These are phyloP conservation scores for Ceratosolen solmsi DNA, from an alignment of 1,140 invertebrate genomes.

Conservation along the genomic window DNA sequence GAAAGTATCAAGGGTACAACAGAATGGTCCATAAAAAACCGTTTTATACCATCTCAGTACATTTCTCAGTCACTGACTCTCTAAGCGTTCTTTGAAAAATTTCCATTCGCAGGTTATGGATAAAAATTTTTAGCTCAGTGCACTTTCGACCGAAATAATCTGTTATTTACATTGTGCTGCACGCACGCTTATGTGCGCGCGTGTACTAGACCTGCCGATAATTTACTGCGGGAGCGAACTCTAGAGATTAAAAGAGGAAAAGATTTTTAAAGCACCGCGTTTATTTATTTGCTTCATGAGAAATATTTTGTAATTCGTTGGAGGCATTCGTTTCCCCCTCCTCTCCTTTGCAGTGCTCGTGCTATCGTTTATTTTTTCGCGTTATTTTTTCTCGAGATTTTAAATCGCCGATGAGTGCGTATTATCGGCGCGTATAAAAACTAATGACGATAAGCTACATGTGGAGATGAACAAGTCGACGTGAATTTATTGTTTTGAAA, in stretches of 20 bases:
- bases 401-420: conserved; percentile 11
- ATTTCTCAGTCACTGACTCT: neutral
- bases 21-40: neutral
- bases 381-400: conserved; percentile 1
- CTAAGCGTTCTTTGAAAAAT: neutral
- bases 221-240: neutral
- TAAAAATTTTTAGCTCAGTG: neutral
- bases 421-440: conserved; percentile 11
- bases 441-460: neutral
- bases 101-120: neutral
- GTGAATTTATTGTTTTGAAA: neutral
- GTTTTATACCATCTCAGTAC: neutral
- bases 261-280: neutral
- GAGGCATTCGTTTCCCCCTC: neutral
- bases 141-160: neutral
- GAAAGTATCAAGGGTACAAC: neutral
- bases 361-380: neutral
- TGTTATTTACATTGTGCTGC: conserved; percentile 14
- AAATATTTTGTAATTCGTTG: conserved; percentile 20
- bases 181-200: neutral
- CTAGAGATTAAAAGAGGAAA: neutral
- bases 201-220: neutral
- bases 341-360: neutral
- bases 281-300: neutral
- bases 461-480: neutral